Base-by-base conservation (phyloP, 2,797 vertebrate species). In the Pseudopleuronectes americanus region DNA sequence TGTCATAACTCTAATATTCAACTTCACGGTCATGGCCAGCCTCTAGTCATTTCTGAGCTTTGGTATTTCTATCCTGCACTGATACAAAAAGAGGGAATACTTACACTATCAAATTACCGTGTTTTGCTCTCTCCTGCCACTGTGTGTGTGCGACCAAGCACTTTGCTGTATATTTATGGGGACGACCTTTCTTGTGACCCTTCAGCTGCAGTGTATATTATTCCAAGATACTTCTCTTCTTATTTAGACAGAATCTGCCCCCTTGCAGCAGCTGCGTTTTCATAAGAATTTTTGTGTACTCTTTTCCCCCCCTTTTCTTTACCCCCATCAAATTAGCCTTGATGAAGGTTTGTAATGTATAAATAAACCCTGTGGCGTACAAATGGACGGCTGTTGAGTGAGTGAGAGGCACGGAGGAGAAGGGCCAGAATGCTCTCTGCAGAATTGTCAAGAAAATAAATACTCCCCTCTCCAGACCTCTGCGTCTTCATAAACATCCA, bases 371-470 rank as follows among this genome's bases (percentile, higher is more conserved):
- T 23, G 74, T 84, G 92, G 92, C 91, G 84, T 81, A 93, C 90
- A 94, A 94, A 95, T 93, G 94, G 93, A 93, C 88, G 89, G 72
- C 87, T 92, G 94, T 91, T 94, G 93, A 95, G 91, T 94, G 93
- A 95, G 91, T 92, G 93, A 94, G 90, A 76, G 79, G 90, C 89
- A 78, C 54, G 67, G 81, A 87, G 82, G 79, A 90, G 85, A 92
- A 90, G 86, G 88, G 79, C 90, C 90, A 85, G 91, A 83, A 81
- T 88, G 85, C 86, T 86, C 87, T 92, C 88, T 84, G 84, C 85
- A 92, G 92, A 84, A 91, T 88, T 84, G 88, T 87, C 92, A 82
- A 79, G 89, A 95, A 95, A 94, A 94, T 93, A 94, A 94, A 95
- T 89, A 93, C 53, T 84, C 79, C 62, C 89, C 84, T 85, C 83